Base-by-base conservation (phyloP, 2,113 vertebrate species). In the Dasyurus viverrinus region DNA sequence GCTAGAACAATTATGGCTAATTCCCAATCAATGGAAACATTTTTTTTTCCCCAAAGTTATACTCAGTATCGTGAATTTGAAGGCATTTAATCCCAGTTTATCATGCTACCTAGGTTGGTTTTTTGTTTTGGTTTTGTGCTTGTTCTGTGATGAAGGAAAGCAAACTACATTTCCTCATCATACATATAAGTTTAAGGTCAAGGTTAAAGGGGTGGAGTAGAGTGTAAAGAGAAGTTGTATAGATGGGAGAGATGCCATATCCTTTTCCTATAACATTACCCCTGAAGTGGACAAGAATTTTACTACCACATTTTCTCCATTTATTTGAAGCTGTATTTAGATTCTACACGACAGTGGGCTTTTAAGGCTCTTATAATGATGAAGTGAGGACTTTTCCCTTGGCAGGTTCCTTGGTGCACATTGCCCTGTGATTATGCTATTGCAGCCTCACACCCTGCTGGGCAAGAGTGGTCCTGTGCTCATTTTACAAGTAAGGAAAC, bases 401-500 rank as follows among this genome's bases (percentile, higher is more conserved):
- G 8, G 0, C 53, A 48, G 53, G 47, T 76, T 89, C 26, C 50
- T 91, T 48, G 36, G 19, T 91, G 50, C 23, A 25, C 57, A 24
- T 22, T n/a, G 23, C 48, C 19, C 68, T 53, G 1, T 42, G 60
- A 89, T 52, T 90, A 36, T 96, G 1, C 22, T 53, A 48, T 46
- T 92, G 7, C 23, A 52, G 30, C 53, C 50, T 92, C 48, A 92
- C 89, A 93, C 54, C 52, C 57, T 54, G 52, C 90, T 89, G 53
- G 92, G 12, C 54, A 24, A n/a, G 53, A 84, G 16, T 42, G 68
- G n/a, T 8, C 30, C 54, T 95, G 50, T 90, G 54, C 68, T 84
- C 93, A 27, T 89, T 93, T 36, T 92, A 50, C 22, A 23, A 42
- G 27, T 90, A 92, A 94, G 90, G 89, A 94, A 91, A 91, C 55